A percentile compares a stretch with the other conserved stretches of the same genome.
These are phyloP conservation scores for Eumacrocentrus americanus DNA, from an alignment of 2,888 invertebrate species.

Conservation along the genomic window DNA sequence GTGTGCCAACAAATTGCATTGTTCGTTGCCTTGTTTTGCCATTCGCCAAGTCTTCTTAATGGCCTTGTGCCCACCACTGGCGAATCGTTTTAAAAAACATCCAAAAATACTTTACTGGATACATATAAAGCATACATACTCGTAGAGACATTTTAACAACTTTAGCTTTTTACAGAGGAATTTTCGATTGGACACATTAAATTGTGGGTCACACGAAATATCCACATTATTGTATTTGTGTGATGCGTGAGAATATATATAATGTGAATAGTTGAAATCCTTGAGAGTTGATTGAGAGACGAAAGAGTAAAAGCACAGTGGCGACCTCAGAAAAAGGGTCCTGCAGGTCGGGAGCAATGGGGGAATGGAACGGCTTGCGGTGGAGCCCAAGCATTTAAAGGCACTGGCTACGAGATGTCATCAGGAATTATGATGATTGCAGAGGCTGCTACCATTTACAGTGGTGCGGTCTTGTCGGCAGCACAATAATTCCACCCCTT, in stretches of 20 bases:
- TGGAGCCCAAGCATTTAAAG: constrained; percentile 38
- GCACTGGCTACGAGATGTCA: constrained; percentile 31
- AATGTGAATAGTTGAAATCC: too few relatives aligned
- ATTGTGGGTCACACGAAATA: too few relatives aligned
- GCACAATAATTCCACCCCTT: neutral
- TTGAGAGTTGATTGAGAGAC: neutral
- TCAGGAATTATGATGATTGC: constrained; percentile 58
- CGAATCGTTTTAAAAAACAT: too few relatives aligned
- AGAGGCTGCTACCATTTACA: constrained; percentile 58
- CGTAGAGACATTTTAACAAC: too few relatives aligned
- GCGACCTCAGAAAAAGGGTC: constrained; percentile 14
- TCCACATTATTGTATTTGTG: too few relatives aligned
- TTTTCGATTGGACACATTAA: too few relatives aligned
- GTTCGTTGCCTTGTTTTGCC: constrained; percentile 35
- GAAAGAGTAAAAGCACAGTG: neutral
- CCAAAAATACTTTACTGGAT: too few relatives aligned
- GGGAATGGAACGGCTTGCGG: constrained; percentile 20
- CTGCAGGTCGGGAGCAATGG: constrained; percentile 20
- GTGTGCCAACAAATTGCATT: constrained; percentile 54
- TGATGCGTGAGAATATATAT: too few relatives aligned
- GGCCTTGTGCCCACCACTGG: too few relatives aligned
- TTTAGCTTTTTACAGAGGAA: too few relatives aligned
- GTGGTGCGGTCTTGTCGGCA: constrained; percentile 48
- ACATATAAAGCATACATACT: too few relatives aligned
- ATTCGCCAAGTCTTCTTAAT: neutral